phyloP scores from a whole-genome alignment of 2,113 vertebrate genomes.

The Platysteira castanea region DNA sequence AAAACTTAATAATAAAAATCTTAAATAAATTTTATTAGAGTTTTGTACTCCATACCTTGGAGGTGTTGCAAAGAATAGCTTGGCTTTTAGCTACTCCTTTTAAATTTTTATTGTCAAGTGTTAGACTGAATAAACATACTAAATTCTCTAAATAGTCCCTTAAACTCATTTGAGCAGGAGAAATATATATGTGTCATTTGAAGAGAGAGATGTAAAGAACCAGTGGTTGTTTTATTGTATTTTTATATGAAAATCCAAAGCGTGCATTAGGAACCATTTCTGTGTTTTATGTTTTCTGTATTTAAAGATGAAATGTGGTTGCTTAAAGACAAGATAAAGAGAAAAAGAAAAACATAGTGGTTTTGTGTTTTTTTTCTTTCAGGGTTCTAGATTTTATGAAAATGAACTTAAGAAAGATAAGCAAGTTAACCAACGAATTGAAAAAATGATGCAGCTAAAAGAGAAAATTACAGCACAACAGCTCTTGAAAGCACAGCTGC shows the following conservation, averaged over 20 bases:
- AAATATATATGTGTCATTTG: background rate
- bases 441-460: conserved; percentile 90
- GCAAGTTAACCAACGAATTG: conserved; percentile 92
- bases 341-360: background rate
- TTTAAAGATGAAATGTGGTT: background rate
- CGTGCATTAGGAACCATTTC: background rate
- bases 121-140: background rate
- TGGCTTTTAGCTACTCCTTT: background rate
- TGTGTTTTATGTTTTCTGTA: conserved; percentile 48
- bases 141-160: background rate
- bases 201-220: background rate
- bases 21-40: background rate
- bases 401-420: conserved; percentile 92
- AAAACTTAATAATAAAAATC: background rate
- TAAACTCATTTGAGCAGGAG: background rate
- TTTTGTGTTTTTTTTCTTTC: conserved; percentile 6
- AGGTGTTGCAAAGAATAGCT: background rate
- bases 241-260: background rate
- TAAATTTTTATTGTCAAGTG: background rate
- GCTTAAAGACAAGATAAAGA: background rate
- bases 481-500: conserved; percentile 82
- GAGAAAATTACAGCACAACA: conserved; percentile 82
- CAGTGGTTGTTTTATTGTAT: background rate
- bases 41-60: background rate
- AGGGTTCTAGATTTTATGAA: conserved; percentile 96